A percentile compares a stretch with the other conserved stretches of the same genome.
Conservation (phyloP, 2,888 invertebrate genomes). For the Dione vanillae region DNA sequence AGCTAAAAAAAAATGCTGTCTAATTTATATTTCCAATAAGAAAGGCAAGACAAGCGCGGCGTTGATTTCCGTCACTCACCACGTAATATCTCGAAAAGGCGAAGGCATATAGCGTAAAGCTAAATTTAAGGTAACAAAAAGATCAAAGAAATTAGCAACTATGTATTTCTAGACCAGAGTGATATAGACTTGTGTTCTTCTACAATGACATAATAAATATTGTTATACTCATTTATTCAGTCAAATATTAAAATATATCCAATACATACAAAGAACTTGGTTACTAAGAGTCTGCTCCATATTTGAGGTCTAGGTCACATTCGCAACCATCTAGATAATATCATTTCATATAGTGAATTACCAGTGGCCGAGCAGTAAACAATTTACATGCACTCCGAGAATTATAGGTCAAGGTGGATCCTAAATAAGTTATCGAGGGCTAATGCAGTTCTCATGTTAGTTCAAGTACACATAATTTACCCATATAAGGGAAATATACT, state of each 20-base stretch:
- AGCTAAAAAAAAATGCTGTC: too few relatives aligned
- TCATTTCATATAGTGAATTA: slow-evolving; percentile 16
- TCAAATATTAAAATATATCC: background rate
- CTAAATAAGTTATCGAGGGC: slow-evolving; percentile 59
- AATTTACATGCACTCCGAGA: slow-evolving; percentile 33
- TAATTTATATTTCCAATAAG: too few relatives aligned
- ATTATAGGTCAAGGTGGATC: slow-evolving; percentile 49
- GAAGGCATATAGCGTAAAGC: too few relatives aligned
- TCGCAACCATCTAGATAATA: background rate
- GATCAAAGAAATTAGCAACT: too few relatives aligned
- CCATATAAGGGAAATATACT: slow-evolving; percentile 40
- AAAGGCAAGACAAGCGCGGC: too few relatives aligned
- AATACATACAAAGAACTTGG: background rate
- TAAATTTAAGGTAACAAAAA: too few relatives aligned
- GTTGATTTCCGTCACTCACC: too few relatives aligned
- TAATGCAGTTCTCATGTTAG: slow-evolving; percentile 56
- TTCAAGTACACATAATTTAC: slow-evolving; percentile 50
- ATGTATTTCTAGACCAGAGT: too few relatives aligned
- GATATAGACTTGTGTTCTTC: too few relatives aligned
- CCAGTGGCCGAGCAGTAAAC: slow-evolving; percentile 29
- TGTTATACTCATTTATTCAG: too few relatives aligned
- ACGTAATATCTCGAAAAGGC: too few relatives aligned
- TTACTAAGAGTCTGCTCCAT: background rate
- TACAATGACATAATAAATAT: too few relatives aligned
- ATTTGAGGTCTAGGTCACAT: slow-evolving; percentile 5